Evolutionary conservation across 2,113 vertebrate species (phyloP).

Genomic region (Pluvianellus socialis): DNA sequence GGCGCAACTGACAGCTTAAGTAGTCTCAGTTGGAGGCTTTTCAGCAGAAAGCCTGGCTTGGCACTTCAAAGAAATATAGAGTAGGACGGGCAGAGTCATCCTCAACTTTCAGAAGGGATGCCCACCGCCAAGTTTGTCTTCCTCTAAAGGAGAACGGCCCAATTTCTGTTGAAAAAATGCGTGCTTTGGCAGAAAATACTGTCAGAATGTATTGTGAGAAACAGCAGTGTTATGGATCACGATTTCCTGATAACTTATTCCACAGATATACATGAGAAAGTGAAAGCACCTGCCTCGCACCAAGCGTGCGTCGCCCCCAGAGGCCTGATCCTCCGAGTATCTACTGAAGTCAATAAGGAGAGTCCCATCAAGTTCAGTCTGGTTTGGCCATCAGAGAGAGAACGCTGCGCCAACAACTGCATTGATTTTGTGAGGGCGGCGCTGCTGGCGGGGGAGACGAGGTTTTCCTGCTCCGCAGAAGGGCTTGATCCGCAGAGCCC

Average conservation of each 20-base stretch:
- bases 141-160: not conserved
- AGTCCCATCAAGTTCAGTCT: not conserved
- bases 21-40: not conserved
- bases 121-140: not conserved
- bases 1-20: not conserved
- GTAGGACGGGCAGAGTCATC: not conserved
- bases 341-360: not conserved
- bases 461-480: not conserved
- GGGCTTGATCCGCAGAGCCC: not conserved
- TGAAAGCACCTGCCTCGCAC: accelerated
- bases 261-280: not conserved
- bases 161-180: not conserved
- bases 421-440: not conserved
- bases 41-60: not conserved
- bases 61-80: not conserved
- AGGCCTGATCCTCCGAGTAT: not conserved
- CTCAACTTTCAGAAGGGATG: not conserved
- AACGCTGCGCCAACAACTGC: not conserved
- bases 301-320: accelerated
- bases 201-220: not conserved
- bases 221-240: not conserved
- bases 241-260: not conserved
- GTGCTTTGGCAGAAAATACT: not conserved
- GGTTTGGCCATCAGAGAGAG: accelerated
- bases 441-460: accelerated